Percentiles rank a stretch among this genome's conserved stretches.
phyloP scores from a whole-genome alignment of 1,140 invertebrate species.

The Streblospio benedicti region DNA sequence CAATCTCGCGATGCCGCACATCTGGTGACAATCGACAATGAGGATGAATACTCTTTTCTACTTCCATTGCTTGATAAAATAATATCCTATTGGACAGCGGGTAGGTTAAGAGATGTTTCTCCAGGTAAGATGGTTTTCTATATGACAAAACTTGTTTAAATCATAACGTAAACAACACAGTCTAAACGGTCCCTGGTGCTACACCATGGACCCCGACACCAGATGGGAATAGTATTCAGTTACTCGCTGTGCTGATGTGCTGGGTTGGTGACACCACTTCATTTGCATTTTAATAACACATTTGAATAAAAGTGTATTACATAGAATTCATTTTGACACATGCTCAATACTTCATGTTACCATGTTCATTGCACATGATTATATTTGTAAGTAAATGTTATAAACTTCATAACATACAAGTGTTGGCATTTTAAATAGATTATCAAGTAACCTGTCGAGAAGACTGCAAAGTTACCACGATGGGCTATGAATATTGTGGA shows the following conservation, averaged over 20 bases:
- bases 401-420: background rate
- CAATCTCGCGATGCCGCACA: too few relatives aligned
- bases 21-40: too few relatives aligned
- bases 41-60: too few relatives aligned
- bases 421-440: background rate
- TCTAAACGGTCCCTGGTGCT: constrained; percentile 14
- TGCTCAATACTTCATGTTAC: background rate
- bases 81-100: too few relatives aligned
- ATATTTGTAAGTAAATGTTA: background rate
- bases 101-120: too few relatives aligned
- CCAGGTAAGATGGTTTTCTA: too few relatives aligned
- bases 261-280: background rate
- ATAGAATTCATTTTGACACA: background rate
- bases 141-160: too few relatives aligned
- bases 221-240: constrained; percentile 9
- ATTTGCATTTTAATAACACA: background rate
- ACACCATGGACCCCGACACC: constrained; percentile 4
- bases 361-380: background rate
- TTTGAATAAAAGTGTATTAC: background rate
- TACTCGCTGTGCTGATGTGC: background rate
- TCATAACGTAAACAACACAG: too few relatives aligned
- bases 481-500: constrained; percentile 18
- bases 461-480: constrained; percentile 5
- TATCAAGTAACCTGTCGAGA: background rate
- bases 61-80: too few relatives aligned